These are phyloP conservation scores for Drosophila ustulata DNA, from an alignment of 2,888 invertebrate genomes.

Conservation along the genomic window DNA sequence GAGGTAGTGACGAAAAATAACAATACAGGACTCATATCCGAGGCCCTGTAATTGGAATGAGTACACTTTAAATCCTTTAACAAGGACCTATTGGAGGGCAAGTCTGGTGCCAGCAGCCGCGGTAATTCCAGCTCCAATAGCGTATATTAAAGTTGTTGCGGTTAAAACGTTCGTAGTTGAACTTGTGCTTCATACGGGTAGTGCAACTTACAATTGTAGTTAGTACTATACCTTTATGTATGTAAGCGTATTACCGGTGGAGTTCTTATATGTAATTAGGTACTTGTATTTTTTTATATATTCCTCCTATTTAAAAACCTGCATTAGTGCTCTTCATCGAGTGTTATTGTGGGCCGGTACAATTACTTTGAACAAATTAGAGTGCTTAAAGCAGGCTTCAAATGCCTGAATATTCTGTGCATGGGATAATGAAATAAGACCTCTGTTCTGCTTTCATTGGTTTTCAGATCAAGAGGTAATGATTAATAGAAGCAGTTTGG, in stretches of 20 bases:
- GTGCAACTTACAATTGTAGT: conserved; percentile 48
- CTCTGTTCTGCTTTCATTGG: conserved; percentile 55
- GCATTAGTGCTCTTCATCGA: conserved; percentile 54
- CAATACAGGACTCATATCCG: no score
- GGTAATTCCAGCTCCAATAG: conserved; percentile 50
- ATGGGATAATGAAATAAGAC: no score
- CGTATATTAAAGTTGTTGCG: conserved; percentile 90
- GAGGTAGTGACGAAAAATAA: no score
- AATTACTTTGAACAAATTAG: conserved; percentile 57
- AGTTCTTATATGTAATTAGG: conserved; percentile 47
- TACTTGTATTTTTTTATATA: conserved; percentile 48
- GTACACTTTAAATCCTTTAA: conserved; percentile 81
- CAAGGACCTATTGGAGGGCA: conserved; percentile 36
- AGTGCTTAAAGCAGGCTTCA: conserved; percentile 46
- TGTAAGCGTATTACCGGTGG: conserved; percentile 48
- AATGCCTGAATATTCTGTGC: no score
- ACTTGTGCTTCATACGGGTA: conserved; percentile 52
- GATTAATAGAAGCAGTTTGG: conserved; percentile 54
- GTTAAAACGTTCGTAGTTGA: conserved; percentile 87
- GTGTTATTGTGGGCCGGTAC: conserved; percentile 51
- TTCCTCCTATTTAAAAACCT: conserved; percentile 54
- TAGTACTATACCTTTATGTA: conserved; percentile 52
- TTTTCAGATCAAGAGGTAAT: conserved; percentile 57
- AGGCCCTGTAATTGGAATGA: no score
- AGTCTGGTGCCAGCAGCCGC: conserved; percentile 45